These are phyloP conservation scores for Stichopus horrens DNA, from an alignment of 53 echinoderm and acorn worm species.

Conservation along the genomic window DNA sequence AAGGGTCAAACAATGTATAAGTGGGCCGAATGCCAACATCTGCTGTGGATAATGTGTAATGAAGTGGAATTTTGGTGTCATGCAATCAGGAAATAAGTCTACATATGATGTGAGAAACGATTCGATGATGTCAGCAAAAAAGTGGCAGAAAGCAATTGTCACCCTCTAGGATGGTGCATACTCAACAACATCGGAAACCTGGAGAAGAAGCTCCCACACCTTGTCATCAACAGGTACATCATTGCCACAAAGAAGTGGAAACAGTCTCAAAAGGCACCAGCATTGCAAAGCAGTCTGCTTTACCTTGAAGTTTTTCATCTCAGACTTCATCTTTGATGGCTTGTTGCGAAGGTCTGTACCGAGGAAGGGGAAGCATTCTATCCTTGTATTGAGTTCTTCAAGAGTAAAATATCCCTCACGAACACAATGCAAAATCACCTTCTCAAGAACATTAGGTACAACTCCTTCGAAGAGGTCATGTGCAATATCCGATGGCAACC, in stretches of 20 bases:
- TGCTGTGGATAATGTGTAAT: slow-evolving; percentile 53
- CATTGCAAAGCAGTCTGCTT: slow-evolving; percentile 55
- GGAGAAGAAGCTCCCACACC: slow-evolving; percentile 11
- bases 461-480: slow-evolving; percentile 44
- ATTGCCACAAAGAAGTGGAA: slow-evolving; percentile 60
- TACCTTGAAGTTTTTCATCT: slow-evolving; percentile 41
- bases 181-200: slow-evolving; percentile 26
- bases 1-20: slow-evolving; percentile 54
- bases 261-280: slow-evolving; percentile 54
- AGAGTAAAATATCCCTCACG: slow-evolving; percentile 51
- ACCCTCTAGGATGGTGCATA: not conserved
- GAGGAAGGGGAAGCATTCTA: slow-evolving; percentile 37
- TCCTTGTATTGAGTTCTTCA: slow-evolving; percentile 25
- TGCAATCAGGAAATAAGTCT: slow-evolving; percentile 34
- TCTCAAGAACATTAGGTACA: slow-evolving; percentile 37
- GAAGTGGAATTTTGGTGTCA: slow-evolving; percentile 62
- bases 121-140: slow-evolving; percentile 26
- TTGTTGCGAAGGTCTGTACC: slow-evolving; percentile 46
- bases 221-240: slow-evolving; percentile 42
- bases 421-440: slow-evolving; percentile 52
- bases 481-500: slow-evolving; percentile 36
- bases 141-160: not conserved
- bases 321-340: slow-evolving; percentile 39
- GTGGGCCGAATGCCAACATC: slow-evolving; percentile 50
- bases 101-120: not conserved